phyloP scores from a whole-genome alignment of 1,140 invertebrate genomes.

The Drosophila simulans region DNA sequence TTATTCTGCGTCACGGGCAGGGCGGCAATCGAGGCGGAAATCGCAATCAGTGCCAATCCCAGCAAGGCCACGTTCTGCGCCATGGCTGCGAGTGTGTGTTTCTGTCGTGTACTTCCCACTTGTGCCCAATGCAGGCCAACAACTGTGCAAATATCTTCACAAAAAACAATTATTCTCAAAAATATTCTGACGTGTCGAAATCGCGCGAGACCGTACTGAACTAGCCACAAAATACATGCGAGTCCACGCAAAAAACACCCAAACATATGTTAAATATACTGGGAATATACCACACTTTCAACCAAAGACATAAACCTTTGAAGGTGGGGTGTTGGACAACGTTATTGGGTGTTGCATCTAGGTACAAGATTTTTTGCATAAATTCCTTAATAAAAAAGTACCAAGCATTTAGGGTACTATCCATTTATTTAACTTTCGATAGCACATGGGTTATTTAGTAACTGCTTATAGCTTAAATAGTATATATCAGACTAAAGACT shows the following conservation, averaged over 20 bases:
- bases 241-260: not conserved
- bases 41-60: constrained; percentile 25
- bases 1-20: constrained; percentile 71
- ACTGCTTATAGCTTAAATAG: too few relatives aligned
- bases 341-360: too few relatives aligned
- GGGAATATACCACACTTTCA: not conserved
- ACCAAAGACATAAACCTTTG: not conserved
- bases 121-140: constrained; percentile 21
- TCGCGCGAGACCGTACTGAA: constrained; percentile 2
- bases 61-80: constrained; percentile 36
- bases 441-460: too few relatives aligned
- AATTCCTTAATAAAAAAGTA: too few relatives aligned
- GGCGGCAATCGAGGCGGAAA: constrained; percentile 14
- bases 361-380: too few relatives aligned
- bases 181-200: constrained; percentile 46
- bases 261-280: not conserved
- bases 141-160: constrained; percentile 46
- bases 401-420: too few relatives aligned
- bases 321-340: too few relatives aligned
- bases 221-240: not conserved
- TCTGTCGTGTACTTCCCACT: constrained; percentile 4
- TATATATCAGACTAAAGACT: too few relatives aligned
- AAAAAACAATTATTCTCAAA: constrained; percentile 9
- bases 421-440: too few relatives aligned
- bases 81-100: constrained; percentile 35